Percentiles rank a stretch among this genome's conserved stretches.
Evolutionary conservation across 2,888 invertebrate genomes (phyloP).

Genomic region (Synanthedon formicaeformis): DNA sequence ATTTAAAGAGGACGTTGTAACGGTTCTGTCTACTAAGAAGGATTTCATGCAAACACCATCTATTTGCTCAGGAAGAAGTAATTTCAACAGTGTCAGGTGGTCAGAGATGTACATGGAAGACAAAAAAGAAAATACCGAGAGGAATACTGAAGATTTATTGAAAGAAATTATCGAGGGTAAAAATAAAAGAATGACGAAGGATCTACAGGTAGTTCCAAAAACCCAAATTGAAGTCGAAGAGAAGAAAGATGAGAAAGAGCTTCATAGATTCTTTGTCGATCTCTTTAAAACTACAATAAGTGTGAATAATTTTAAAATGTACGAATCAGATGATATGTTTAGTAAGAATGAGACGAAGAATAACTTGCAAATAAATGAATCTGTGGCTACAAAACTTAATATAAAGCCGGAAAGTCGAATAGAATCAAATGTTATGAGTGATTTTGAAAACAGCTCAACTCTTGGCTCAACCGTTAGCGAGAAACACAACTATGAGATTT

Average conservation of each 20-base stretch:
- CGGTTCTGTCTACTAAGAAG: not conserved
- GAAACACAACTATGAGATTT: not conserved
- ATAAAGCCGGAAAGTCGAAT: not conserved
- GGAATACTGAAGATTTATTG: slow-evolving; percentile 5
- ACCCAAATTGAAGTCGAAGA: slow-evolving; percentile 11
- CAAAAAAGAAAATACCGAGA: not conserved
- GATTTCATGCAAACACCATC: slow-evolving; percentile 31
- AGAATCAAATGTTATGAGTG: not conserved
- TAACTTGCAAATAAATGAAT: slow-evolving; percentile 27
- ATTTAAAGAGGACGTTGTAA: slow-evolving; percentile 7
- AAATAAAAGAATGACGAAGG: slow-evolving; percentile 10
- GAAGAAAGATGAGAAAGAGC: slow-evolving; percentile 18
- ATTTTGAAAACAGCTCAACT: not conserved
- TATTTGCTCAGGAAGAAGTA: slow-evolving; percentile 13
- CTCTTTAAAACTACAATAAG: slow-evolving; percentile 36
- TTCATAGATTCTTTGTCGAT: slow-evolving; percentile 46
- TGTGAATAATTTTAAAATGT: slow-evolving; percentile 18
- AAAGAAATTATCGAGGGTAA: slow-evolving; percentile 16
- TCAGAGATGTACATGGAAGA: slow-evolving; percentile 7
- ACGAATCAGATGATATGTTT: slow-evolving; percentile 1
- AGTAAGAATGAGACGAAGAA: slow-evolving; percentile 14
- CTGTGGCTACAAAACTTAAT: slow-evolving; percentile 22
- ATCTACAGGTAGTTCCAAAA: slow-evolving; percentile 15
- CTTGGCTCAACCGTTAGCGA: not conserved
- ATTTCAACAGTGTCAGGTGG: slow-evolving; percentile 1